Base-by-base conservation (phyloP, 2,113 vertebrate genomes). In the Gasterosteus nipponicus region DNA sequence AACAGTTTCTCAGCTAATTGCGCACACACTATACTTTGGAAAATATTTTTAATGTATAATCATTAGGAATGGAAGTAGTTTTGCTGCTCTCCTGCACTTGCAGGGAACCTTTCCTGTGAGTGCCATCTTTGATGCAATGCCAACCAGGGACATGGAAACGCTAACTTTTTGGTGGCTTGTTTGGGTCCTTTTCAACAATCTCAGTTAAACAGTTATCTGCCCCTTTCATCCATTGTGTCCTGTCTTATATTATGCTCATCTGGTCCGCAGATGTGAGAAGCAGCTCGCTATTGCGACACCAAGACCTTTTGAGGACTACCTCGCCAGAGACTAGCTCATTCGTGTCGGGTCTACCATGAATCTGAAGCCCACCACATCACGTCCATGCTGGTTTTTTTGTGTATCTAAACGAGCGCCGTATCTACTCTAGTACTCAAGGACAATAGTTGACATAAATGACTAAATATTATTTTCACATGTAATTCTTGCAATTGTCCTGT, bases 221-320 rank as follows among this genome's bases (percentile, higher is more conserved):
- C 54, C 47, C 67, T 56, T 81, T 83, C 59, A 19, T 75, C 35
- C 5, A 69, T 59, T 77, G 77, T 78, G 67, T 85, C 59, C 71
- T 86, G 62, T 80, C 46, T 73, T 66, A 51, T 63, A 75, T 85
- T 73, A 39, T 22, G 67, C 59, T 83, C 88, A 87, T 89, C 77
- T 89, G 82, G 41, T 69, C 4, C 26, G 58, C 90, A 91, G 77
- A 83, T 91, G 89, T 78, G 72, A 65, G 38, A 66, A 56, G 65
- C 12, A 6, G 35, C 64, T 63, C 0, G 5, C 66, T 57, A 16
- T 66, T 70, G 7, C 58, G 58, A 83, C 46, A 63, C 29, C 29
- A 39, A 68, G 57, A 44, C 69, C 0, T 12, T 26, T 31, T 11
- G 38, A 64, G 63, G 54, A 67, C 39, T 53, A 38, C 51, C 38